Conservation (phyloP, 2,888 invertebrate genomes). For the Galeopsomyia nigrocyanea region DNA sequence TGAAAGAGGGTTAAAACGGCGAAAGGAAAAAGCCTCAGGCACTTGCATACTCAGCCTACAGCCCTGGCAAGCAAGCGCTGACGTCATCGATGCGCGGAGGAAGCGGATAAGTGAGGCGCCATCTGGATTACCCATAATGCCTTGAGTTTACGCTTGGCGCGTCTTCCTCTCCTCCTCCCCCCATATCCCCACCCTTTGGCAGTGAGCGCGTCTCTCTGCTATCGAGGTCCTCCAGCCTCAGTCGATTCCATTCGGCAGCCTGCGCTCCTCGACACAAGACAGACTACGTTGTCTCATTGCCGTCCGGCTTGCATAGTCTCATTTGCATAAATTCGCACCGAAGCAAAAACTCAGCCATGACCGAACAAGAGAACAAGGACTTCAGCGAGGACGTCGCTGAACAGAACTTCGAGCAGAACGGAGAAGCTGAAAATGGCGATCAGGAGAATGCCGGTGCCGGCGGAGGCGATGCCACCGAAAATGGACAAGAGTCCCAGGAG, state of each 20-base stretch:
- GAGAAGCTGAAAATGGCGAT: slow-evolving; percentile 75
- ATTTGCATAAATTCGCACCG: not conserved
- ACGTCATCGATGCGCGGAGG: too few relatives aligned
- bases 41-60: too few relatives aligned
- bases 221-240: slow-evolving; percentile 46
- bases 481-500: slow-evolving; percentile 71
- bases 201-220: slow-evolving; percentile 1
- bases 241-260: slow-evolving; percentile 66
- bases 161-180: slow-evolving; percentile 19
- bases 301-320: not conserved
- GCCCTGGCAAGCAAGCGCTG: too few relatives aligned
- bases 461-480: slow-evolving; percentile 79
- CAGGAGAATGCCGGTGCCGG: slow-evolving; percentile 74
- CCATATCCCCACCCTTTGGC: slow-evolving; percentile 13
- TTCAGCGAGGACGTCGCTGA: slow-evolving; percentile 71
- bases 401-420: slow-evolving; percentile 74
- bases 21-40: too few relatives aligned
- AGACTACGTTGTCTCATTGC: not conserved
- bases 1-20: too few relatives aligned
- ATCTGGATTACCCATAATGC: slow-evolving; percentile 38
- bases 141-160: slow-evolving; percentile 16
- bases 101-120: not conserved
- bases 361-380: slow-evolving; percentile 66
- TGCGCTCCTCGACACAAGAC: not conserved
- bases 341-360: not conserved